Percentiles rank a stretch among this genome's conserved stretches.
phyloP scores from a whole-genome alignment of 2,113 vertebrate species.

The Asarcornis scutulata region DNA sequence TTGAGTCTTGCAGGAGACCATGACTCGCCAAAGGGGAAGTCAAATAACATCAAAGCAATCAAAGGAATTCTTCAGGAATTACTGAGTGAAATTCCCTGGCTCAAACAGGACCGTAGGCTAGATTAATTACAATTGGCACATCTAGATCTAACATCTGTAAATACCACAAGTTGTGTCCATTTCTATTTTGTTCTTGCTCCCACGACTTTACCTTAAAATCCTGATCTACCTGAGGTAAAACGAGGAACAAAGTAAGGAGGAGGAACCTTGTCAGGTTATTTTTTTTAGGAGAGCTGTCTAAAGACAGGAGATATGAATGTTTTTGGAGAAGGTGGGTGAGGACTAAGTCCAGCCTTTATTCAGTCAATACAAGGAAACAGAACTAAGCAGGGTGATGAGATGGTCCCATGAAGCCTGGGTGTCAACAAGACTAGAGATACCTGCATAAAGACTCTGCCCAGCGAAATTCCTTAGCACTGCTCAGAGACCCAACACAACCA shows the following conservation, averaged over 20 bases:
- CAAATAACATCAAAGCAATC: slow-evolving; percentile 61
- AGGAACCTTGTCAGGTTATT: neutral
- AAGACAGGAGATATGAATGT: neutral
- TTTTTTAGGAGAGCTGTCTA: neutral
- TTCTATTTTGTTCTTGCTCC: neutral
- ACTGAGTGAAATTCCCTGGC: slow-evolving; percentile 9
- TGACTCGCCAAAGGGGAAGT: slow-evolving; percentile 36
- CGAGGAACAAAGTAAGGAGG: neutral
- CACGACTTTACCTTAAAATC: neutral
- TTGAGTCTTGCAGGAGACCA: slow-evolving; percentile 26
- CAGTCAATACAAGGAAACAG: neutral
- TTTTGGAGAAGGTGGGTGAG: neutral
- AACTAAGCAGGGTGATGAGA: neutral
- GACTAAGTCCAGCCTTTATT: neutral
- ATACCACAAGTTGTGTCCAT: neutral
- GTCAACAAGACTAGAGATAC: neutral
- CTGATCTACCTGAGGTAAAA: neutral
- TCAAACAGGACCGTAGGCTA: neutral
- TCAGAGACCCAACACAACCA: neutral
- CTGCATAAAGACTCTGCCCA: neutral
- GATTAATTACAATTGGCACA: neutral
- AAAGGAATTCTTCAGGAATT: slow-evolving; percentile 52
- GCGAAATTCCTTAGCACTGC: neutral
- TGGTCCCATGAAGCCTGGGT: neutral
- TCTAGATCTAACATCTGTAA: neutral